Base-by-base conservation (phyloP, 1,140 invertebrate genomes). In the Anastrepha ludens region DNA sequence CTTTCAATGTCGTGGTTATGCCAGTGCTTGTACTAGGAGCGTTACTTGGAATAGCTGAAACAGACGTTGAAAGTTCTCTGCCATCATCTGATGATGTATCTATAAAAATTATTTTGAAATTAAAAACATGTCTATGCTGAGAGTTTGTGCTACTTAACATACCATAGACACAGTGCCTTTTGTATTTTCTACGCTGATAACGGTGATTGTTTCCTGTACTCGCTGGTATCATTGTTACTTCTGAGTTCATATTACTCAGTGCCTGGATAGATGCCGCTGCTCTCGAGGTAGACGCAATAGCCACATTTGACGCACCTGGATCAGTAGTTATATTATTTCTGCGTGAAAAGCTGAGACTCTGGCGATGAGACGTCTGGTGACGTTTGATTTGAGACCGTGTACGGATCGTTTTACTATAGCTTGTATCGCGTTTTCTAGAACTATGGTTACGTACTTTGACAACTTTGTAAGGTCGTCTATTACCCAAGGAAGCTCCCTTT, bases 21-120 rank as follows among this genome's bases (percentile, higher is more conserved):
- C 89, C 89, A 9, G 89, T 90, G 70, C 87, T 88, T 47, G 89
- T 90, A n/a, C 88, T 88, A n/a, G 89, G 89, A 64, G 87, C 87
- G 81, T 87, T 87, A 11, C 17, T 81, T 8, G 74, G 47, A 81
- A 81, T 81, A 81, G 44, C 15, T 20, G 47, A 55, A 50, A 55
- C 20, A 20, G 47, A n/a, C 11, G 47, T 17, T 20, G 74, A 3
- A 3, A 20, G 20, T 3, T 87, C 86, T 13, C n/a, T 78, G 11
- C 78, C 87, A 85, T 89, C 87, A 20, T 88, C 88, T 39, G 74
- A 64, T 4, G 87, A 87, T 65, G 87, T 86, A 50, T 60, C 86
- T 44, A 11, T 59, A 87, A 29, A 50, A 29, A 44, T 20, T 11
- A 50, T 55, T 44, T n/a, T 65, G 0, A 50, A 4, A 67, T 70